Conservation (phyloP, 1,140 invertebrate species). For the Gryon sp. region DNA sequence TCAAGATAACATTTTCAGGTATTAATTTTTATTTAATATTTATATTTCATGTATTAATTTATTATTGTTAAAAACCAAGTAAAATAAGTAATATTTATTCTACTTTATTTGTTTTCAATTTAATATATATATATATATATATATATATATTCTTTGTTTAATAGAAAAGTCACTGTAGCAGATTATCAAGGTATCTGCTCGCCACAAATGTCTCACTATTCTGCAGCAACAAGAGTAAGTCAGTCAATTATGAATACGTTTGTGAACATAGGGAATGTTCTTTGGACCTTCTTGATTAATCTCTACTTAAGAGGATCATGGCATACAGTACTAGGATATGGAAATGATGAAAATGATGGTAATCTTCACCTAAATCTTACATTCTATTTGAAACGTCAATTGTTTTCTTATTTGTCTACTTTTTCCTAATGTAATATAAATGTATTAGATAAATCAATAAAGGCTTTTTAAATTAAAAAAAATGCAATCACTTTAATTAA, state of each 20-base stretch:
- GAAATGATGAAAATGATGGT: conserved; percentile 77
- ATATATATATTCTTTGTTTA: conserved; percentile 47
- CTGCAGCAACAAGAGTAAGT: conserved; percentile 80
- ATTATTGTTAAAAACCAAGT: no score
- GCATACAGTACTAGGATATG: conserved; percentile 71
- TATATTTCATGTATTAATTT: no score
- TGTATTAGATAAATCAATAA: no score
- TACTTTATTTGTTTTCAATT: no score
- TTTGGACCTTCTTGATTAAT: conserved; percentile 74
- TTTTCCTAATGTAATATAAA: no score
- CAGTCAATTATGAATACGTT: conserved; percentile 68
- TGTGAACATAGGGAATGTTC: conserved; percentile 63
- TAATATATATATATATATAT: no score
- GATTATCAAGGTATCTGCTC: conserved; percentile 94
- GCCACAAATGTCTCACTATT: conserved; percentile 86
- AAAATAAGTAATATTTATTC: no score
- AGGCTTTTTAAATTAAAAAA: no score
- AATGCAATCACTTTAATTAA: no score
- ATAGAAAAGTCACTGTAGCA: conserved; percentile 87
- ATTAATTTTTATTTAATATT: no score
- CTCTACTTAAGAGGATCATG: conserved; percentile 75
- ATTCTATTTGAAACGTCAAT: conserved; percentile 22
- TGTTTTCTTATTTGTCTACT: no score
- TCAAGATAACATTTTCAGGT: conserved; percentile 91
- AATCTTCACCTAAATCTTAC: conserved; percentile 28